Conservation (phyloP, 2,888 invertebrate species). For the Parascotia fuliginaria region DNA sequence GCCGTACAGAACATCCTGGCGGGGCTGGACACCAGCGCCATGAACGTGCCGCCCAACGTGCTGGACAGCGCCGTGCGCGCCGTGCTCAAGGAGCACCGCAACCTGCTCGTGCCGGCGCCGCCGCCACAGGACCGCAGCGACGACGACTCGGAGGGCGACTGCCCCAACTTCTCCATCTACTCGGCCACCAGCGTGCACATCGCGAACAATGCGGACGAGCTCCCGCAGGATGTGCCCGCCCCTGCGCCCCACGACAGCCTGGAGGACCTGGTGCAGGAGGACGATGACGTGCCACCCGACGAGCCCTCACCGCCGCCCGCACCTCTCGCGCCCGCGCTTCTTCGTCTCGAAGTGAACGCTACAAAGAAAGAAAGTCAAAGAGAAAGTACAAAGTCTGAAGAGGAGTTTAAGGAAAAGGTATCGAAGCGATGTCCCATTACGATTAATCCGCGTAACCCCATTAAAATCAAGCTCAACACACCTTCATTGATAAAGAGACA, state of each 20-base stretch:
- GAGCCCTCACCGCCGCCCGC: conserved; percentile 1
- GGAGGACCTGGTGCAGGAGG: conserved; percentile 41
- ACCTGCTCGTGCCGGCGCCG: conserved; percentile 47
- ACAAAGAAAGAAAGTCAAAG: too few species aligned
- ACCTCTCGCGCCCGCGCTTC: neutral
- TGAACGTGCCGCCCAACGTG: conserved; percentile 56
- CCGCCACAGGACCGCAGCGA: conserved; percentile 61
- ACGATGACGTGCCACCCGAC: conserved; percentile 21
- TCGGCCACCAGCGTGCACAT: conserved; percentile 92
- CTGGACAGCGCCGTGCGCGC: conserved; percentile 71
- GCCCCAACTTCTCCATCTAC: conserved; percentile 94
- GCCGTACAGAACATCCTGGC: conserved; percentile 54
- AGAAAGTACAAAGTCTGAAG: conserved; percentile 59
- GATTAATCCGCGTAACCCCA: conserved; percentile 71
- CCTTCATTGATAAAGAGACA: conserved; percentile 82
- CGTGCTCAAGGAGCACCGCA: conserved; percentile 70
- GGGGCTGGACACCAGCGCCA: conserved; percentile 49
- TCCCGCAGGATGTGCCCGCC: conserved; percentile 27
- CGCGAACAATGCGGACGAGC: conserved; percentile 77
- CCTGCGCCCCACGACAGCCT: conserved; percentile 20
- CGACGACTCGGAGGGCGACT: conserved; percentile 88
- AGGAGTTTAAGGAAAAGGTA: conserved; percentile 70
- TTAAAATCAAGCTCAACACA: conserved; percentile 74
- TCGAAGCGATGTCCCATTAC: conserved; percentile 74
- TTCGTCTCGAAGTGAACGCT: conserved; percentile 8